Evolutionary conservation across 2,113 vertebrate genomes (phyloP), one percentile per base, ranked within the genome.

Genomic region (Axis porcinus): DNA sequence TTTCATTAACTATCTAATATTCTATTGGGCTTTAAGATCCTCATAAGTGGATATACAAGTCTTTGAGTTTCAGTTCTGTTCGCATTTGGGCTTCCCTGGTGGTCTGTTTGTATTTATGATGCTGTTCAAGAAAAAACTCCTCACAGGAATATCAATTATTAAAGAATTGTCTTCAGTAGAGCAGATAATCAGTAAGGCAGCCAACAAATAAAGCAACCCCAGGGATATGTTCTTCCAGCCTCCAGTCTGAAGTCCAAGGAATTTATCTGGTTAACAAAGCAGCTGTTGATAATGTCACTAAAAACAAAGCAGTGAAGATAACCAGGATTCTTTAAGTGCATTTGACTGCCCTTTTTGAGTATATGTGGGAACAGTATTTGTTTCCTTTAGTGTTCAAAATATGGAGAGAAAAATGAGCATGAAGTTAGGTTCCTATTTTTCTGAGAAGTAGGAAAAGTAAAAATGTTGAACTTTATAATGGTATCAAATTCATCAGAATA

Each of bases 141-240:
- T 92, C 86, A 55, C 85, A 98, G 88, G 64, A 96, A 52, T 87
- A 98, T 98, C 92, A 97, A 96, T 94, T 97, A 98, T 98, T 97
- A 98, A 98, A 90, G 81, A 91, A 84, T 6, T 55, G 6, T 92
- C 64, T 95, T 95, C 60, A 60, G 67, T 50, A 47, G 36, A 90
- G 64, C 58, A 97, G 86, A 96, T 96, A 95, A 95, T 96, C 94
- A 95, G 83, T 33, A 58, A 89, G 81, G 43, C 43, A 95, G 79
- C 67, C 92, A 97, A 86, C 50, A 97, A 95, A 96, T 92, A 92
- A 74, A 84, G 28, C 62, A 57, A 81, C 81, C 50, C 50, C 33
- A 60, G 60, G 94, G 43, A 88, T n/a, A 8, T 55, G 47, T 92
- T 95, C 64, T 90, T 70, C 47, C 58, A 95, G 92, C n/a, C 52